Evolutionary conservation across 2,888 invertebrate genomes (phyloP), one percentile per base, ranked within the genome.

Genomic region (Ceramica pisi): DNA sequence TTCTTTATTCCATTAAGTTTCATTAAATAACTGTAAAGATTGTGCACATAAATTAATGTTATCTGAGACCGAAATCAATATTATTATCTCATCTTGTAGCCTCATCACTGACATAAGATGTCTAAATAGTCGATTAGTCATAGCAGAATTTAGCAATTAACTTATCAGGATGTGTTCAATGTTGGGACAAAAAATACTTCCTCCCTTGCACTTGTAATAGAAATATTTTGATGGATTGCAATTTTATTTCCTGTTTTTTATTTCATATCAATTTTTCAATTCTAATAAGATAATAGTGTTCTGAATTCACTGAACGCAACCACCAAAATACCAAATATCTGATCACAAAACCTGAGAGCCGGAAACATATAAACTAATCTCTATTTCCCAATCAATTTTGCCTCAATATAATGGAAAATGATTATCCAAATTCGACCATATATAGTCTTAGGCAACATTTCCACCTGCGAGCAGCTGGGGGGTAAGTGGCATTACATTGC

Each of bases 21-120:
- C 19, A 1, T 26, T 16, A 26, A 31, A 19, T 26, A 53, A 26
- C 3, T 23, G 6, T n/a, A 46, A 60, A 46, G 56, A 63, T 61
- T 35, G 7, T 53, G 48, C 41, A 44, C 60, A 60, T 50, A 65
- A 67, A 71, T 48, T 31, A 44, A 65, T 68, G 70, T 60, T 67
- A 74, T 68, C 61, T 59, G 59, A 68, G 23, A 69, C 67, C 31
- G 5, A 62, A 67, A 63, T 53, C 23, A 63, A 56, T 61, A 70
- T 70, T 67, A 63, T 48, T 8, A 56, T 56, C 63, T 26, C 59
- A 51, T 61, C 9, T 56, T 23, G 21, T 46, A 57, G 14, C 21
- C 26, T 62, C 16, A 46, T 16, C 12, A 9, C 57, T 68, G 69
- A 68, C 56, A 35, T 10, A 64, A 69, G 8, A 60, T n/a, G 48